Evolutionary conservation across 2,888 invertebrate species (phyloP), one percentile per base, ranked within the genome.

Genomic region (Cyrtodaria siliqua): DNA sequence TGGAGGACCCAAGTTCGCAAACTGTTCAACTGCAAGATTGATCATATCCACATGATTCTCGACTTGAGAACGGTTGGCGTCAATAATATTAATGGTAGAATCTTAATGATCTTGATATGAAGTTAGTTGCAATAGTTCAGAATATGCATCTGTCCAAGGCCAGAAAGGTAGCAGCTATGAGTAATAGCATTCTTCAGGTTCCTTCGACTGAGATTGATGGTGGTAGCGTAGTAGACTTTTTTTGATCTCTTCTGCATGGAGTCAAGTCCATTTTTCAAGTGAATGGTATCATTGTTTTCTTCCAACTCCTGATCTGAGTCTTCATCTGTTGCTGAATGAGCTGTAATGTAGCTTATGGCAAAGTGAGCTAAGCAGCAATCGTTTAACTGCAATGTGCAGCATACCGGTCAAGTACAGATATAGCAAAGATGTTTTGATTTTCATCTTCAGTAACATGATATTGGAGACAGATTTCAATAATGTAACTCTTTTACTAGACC

Each of bases 381-480:
- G 16, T 50, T 3, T 6, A 75, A 23, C 1, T 20, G n/a, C 2
- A 14, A 4, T 2, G 75, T 29, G 59, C 49, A 9, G 55, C 14
- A 33, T 64, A 75, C 26, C 57, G 29, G 40, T 74, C 73, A n/a
- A 78, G 24, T 8, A 74, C 59, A 18, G 23, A 40, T 12, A 47
- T 70, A 16, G 33, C 16, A 16, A 56, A 68, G 12, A 73, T 26
- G 29, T 75, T 64, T 12, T 63, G 4, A 33, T 20, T 29, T 29
- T 44, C n/a, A 1, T 38, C 20, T 27, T 16, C n/a, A 6, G 18
- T 56, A 12, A 9, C 20, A 59, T 12, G 6, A 80, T 26, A 16
- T 62, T 27, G 9, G 40, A 44, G n/a, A 68, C 23, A 8, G 79
- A 69, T 49, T 83, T 83, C 2, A 79, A 40, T 6, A 79, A 33